Evolutionary conservation across 2,113 vertebrate genomes (phyloP).

Genomic region (Cacatua alba): DNA sequence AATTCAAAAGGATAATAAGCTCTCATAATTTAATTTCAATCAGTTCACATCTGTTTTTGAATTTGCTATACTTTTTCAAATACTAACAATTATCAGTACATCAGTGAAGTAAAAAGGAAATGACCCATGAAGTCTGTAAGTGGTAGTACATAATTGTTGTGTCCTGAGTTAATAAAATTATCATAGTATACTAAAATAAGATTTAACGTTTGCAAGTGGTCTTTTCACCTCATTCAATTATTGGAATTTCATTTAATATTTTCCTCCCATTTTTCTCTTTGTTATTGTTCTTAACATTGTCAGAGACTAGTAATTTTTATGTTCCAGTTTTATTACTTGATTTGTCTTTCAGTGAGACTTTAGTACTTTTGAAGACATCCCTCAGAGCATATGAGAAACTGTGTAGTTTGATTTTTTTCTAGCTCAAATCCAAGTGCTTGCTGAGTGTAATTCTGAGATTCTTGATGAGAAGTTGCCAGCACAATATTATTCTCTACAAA

Average conservation of each 20-base stretch:
- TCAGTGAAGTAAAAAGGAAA: not conserved
- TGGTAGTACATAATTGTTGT: not conserved
- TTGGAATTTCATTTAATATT: not conserved
- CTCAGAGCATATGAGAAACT: not conserved
- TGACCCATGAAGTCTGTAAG: not conserved
- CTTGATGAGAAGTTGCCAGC: not conserved
- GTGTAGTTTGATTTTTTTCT: not conserved
- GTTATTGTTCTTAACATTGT: not conserved
- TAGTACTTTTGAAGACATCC: not conserved
- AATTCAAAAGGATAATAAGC: not conserved
- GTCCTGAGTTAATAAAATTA: not conserved
- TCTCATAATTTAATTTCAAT: not conserved
- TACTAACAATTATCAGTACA: not conserved
- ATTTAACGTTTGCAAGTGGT: not conserved
- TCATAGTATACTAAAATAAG: not conserved
- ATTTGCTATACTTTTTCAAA: not conserved
- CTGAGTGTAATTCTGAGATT: constrained; percentile 4
- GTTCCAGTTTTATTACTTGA: not conserved
- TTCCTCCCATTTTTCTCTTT: not conserved
- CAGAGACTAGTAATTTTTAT: not conserved
- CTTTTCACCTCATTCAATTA: not conserved
- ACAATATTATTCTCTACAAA: not conserved
- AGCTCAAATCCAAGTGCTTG: not conserved
- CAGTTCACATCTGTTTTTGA: not conserved
- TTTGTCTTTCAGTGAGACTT: not conserved